Base-by-base conservation (phyloP, 1,140 invertebrate species). In the Grapholita molesta region DNA sequence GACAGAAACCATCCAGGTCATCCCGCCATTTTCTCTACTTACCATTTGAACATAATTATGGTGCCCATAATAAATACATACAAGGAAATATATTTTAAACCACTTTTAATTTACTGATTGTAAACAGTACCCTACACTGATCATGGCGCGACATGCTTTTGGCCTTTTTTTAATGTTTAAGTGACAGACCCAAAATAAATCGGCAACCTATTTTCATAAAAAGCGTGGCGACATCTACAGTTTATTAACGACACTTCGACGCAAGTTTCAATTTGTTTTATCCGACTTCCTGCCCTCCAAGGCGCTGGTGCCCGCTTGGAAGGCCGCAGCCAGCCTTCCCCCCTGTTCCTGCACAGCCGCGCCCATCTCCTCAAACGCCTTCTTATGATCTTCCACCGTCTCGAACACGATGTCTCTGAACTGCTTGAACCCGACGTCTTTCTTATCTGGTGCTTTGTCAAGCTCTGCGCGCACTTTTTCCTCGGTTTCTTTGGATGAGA, bases 271-370 rank as follows among this genome's bases (percentile, higher is more conserved):
- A 0, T 8, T 35, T 11, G 5, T 35, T 23, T 55, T 55, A 0
- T 28, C 69, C 35, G 71, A 57, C 32, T 71, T 73, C 5, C 64
- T 55, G 71, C 75, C 76, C 65, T 76, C 80, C 21, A 83, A 75
- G 23, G 80, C 78, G 8, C 68, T 71, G 0, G 72, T 68, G 0
- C 77, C 79, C 7, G 78, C 74, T 2, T 66, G 67, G 0, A 71
- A 42, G 0, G 76, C 81, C 2, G 75, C 64, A 4, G 80, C 15
- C 5, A 86, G 42, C 25, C 75, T 76, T 0, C 77, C 70, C 0
- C 69, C 80, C 32, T 82, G 72, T 0, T 80, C 80, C 2, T 85
- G 79, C 0, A 77, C 28, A 0, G 66, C 77, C 6, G 77, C 77
- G 0, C 70, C 48, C 2, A 81, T 70, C 28, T 30, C 28, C 28